These are phyloP conservation scores for Meloidogyne hapla DNA, from an alignment of 1,140 invertebrate species.

Conservation along the genomic window DNA sequence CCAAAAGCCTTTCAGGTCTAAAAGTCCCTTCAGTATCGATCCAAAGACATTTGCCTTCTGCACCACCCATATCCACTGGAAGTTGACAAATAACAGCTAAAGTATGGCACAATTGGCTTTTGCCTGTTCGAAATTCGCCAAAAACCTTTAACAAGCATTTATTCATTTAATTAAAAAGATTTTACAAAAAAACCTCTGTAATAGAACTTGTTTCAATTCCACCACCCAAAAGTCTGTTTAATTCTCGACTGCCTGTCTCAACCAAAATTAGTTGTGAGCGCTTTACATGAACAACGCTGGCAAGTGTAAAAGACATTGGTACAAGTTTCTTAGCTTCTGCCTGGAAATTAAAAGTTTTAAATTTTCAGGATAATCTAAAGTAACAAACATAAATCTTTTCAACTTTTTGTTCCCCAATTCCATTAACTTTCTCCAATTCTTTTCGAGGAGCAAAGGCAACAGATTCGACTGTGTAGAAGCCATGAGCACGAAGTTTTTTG, in stretches of 20 bases:
- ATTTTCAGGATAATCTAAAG: no score
- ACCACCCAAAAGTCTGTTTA: slow-evolving; percentile 84
- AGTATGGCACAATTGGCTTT: slow-evolving; percentile 95
- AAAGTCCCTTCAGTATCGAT: slow-evolving; percentile 98
- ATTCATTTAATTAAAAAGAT: not conserved
- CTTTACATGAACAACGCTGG: slow-evolving; percentile 90
- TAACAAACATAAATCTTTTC: slow-evolving; percentile 81
- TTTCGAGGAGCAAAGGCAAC: slow-evolving; percentile 93
- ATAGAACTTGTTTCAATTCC: slow-evolving; percentile 98
- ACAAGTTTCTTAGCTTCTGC: slow-evolving; percentile 86
- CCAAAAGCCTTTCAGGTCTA: slow-evolving; percentile 70
- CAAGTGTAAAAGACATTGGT: slow-evolving; percentile 95
- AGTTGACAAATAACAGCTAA: slow-evolving; percentile 96
- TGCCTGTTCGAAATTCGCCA: slow-evolving; percentile 96
- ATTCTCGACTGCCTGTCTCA: slow-evolving; percentile 77
- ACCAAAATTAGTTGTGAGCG: slow-evolving; percentile 81
- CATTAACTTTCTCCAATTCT: slow-evolving; percentile 83
- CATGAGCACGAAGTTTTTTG: slow-evolving; percentile 87
- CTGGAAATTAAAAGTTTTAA: slow-evolving; percentile 61
- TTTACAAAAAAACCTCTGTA: slow-evolving; percentile 72
- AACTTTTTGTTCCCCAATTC: slow-evolving; percentile 93
- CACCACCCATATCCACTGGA: slow-evolving; percentile 91
- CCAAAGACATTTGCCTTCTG: slow-evolving; percentile 95
- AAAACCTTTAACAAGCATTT: slow-evolving; percentile 72
- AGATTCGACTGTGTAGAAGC: slow-evolving; percentile 89